Conservation (phyloP, 2,888 invertebrate genomes). For the Tuta absoluta region DNA sequence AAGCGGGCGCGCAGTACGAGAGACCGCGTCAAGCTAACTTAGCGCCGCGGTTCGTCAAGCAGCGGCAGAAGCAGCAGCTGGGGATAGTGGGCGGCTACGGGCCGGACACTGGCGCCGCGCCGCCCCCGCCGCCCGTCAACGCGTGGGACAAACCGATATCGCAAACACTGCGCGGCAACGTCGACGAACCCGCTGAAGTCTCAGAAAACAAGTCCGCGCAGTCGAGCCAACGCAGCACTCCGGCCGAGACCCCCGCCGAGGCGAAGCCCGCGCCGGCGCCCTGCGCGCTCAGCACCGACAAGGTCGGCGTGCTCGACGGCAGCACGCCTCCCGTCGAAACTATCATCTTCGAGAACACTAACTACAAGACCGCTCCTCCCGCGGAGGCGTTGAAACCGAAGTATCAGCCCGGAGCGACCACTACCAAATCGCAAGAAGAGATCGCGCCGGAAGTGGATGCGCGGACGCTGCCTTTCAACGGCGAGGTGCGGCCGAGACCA, state of each 20-base stretch:
- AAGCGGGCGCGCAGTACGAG: slow-evolving; percentile 67
- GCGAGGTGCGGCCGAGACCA: slow-evolving; percentile 69
- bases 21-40: slow-evolving; percentile 83
- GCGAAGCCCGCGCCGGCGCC: slow-evolving; percentile 49
- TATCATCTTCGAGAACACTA: slow-evolving; percentile 95
- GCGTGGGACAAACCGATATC: slow-evolving; percentile 94
- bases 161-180: slow-evolving; percentile 83
- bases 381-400: slow-evolving; percentile 84
- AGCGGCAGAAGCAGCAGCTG: slow-evolving; percentile 82
- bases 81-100: slow-evolving; percentile 67
- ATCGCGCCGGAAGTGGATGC: slow-evolving; percentile 77
- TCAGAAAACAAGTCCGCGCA: slow-evolving; percentile 65
- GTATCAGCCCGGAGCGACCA: slow-evolving; percentile 72
- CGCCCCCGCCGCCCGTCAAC: slow-evolving; percentile 87
- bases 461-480: slow-evolving; percentile 64
- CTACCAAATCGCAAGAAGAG: slow-evolving; percentile 75
- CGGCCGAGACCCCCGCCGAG: slow-evolving; percentile 63
- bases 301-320: slow-evolving; percentile 84
- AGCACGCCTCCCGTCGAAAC: slow-evolving; percentile 91
- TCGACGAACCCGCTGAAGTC: slow-evolving; percentile 61
- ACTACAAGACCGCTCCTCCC: slow-evolving; percentile 89
- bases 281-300: slow-evolving; percentile 65
- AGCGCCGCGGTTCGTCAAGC: slow-evolving; percentile 90
- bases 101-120: slow-evolving; percentile 79
- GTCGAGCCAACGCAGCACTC: slow-evolving; percentile 72